Evolutionary conservation across 2,797 vertebrate species (phyloP).

Genomic region (Pangasius krempfi): DNA sequence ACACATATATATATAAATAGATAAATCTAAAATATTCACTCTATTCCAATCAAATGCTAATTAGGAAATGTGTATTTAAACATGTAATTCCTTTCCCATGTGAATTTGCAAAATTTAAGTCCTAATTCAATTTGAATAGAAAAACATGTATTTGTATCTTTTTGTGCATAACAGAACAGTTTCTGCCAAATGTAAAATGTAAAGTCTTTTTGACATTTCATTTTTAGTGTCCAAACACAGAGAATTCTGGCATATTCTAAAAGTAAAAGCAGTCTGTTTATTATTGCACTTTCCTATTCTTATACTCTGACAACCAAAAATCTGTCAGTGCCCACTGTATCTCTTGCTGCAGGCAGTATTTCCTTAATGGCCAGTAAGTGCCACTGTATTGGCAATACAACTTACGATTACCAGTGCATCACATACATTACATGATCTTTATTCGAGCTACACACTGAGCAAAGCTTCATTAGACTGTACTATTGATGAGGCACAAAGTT

Average conservation of each 20-base stretch:
- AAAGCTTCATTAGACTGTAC: neutral
- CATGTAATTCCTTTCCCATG: neutral
- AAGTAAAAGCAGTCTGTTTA: neutral
- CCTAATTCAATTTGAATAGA: neutral
- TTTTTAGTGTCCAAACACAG: neutral
- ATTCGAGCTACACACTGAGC: neutral
- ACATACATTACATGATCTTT: neutral
- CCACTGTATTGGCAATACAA: neutral
- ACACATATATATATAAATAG: no score
- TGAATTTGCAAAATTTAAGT: neutral
- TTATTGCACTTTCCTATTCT: neutral
- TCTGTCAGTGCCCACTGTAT: neutral
- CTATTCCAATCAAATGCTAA: neutral
- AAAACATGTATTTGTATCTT: no score
- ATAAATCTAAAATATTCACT: neutral
- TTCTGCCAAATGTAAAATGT: no score
- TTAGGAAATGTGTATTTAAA: neutral
- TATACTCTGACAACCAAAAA: neutral
- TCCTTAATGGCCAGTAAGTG: neutral
- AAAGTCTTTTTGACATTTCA: no score
- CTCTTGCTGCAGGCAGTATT: neutral
- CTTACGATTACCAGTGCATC: neutral
- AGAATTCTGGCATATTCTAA: neutral
- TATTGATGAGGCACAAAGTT: neutral
- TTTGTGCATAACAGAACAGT: no score